phyloP scores from a whole-genome alignment of 2,113 vertebrate species.

The Ophiodon elongatus region DNA sequence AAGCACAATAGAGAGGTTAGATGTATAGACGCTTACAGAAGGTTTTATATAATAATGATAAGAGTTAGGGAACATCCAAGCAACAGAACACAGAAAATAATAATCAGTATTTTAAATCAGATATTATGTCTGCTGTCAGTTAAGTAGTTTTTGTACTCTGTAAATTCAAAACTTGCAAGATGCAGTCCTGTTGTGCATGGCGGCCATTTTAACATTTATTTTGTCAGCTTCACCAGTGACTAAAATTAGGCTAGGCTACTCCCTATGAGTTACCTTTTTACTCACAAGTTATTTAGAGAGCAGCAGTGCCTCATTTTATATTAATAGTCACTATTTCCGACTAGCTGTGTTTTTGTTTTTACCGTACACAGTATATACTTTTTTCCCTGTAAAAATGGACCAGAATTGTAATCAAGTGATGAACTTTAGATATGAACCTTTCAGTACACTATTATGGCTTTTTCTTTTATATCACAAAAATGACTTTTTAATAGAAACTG shows the following conservation, averaged over 20 bases:
- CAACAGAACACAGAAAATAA: constrained; percentile 33
- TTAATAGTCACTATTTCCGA: no score
- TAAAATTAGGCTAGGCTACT: constrained; percentile 2
- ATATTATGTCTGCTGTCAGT: constrained; percentile 33
- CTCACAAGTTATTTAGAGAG: no score
- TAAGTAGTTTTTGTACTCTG: constrained; percentile 34
- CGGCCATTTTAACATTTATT: constrained; percentile 23
- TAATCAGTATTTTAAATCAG: constrained; percentile 34
- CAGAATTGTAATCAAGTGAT: no score
- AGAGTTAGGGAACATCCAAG: constrained; percentile 32
- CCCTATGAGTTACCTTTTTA: no score
- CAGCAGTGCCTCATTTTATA: no score
- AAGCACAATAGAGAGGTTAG: constrained; percentile 19
- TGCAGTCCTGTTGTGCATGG: constrained; percentile 17
- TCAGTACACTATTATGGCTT: no score
- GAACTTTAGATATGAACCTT: no score
- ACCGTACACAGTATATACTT: no score
- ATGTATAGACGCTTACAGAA: constrained; percentile 13
- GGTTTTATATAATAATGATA: background rate
- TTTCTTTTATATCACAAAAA: no score
- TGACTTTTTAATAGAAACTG: no score
- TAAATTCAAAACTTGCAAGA: constrained; percentile 26
- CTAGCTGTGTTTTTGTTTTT: no score
- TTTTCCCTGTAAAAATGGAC: no score
- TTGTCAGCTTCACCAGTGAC: constrained; percentile 19